These are phyloP conservation scores for Acridotheres tristis DNA, from an alignment of 2,797 vertebrate genomes.

Conservation along the genomic window DNA sequence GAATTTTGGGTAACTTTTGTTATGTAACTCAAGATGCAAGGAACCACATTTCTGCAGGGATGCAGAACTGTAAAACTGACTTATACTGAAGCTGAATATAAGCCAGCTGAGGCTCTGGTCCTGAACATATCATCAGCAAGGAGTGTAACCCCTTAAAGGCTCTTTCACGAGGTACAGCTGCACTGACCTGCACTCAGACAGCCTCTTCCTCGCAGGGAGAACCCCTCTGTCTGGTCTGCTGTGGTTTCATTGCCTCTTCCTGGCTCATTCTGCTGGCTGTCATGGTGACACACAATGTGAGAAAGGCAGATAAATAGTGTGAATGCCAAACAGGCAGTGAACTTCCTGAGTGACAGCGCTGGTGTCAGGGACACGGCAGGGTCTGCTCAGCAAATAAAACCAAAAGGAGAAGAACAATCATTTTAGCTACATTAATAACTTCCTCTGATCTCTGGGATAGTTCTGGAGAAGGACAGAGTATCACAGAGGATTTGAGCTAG, in stretches of 20 bases:
- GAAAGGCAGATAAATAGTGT: slow-evolving; percentile 7
- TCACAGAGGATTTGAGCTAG: neutral
- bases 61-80: neutral
- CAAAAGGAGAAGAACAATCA: neutral
- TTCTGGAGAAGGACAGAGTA: neutral
- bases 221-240: neutral
- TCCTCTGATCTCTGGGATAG: neutral
- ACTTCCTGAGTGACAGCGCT: neutral
- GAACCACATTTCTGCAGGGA: neutral
- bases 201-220: neutral
- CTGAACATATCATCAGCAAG: neutral
- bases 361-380: neutral
- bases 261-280: neutral
- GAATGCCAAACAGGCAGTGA: neutral
- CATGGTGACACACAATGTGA: neutral
- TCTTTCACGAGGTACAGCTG: neutral
- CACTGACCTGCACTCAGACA: neutral
- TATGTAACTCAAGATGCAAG: neutral
- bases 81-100: neutral
- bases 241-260: slow-evolving; percentile 7
- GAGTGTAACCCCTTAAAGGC: neutral
- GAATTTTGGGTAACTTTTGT: neutral
- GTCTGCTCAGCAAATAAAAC: neutral
- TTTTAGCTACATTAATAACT: neutral
- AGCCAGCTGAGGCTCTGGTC: neutral